Evolutionary conservation across 2,797 vertebrate species (phyloP).

Genomic region (Botia almorhae): DNA sequence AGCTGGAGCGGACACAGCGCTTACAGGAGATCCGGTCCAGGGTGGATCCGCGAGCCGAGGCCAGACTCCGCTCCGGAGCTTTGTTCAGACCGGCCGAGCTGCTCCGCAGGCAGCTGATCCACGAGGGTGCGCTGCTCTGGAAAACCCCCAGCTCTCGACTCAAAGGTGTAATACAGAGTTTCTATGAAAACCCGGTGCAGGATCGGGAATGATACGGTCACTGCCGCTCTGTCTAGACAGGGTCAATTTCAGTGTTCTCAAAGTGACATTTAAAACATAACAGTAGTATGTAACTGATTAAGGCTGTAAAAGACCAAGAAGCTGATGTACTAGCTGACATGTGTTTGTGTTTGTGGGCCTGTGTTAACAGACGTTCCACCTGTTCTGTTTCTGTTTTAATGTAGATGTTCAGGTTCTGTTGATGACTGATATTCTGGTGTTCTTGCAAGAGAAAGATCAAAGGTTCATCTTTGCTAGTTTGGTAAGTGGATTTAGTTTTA

Average conservation of each 20-base stretch:
- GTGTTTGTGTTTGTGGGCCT: slow-evolving; percentile 24
- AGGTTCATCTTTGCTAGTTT: slow-evolving; percentile 82
- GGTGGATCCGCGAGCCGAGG: slow-evolving; percentile 81
- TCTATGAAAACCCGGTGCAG: slow-evolving; percentile 1
- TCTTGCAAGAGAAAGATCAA: slow-evolving; percentile 88
- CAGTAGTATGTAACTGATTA: background rate
- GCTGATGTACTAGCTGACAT: background rate
- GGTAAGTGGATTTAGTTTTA: slow-evolving; percentile 70
- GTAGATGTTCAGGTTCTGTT: slow-evolving; percentile 82
- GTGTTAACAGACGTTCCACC: slow-evolving; percentile 56
- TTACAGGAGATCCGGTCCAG: slow-evolving; percentile 87
- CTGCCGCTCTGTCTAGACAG: too few relatives aligned
- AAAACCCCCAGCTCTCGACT: slow-evolving; percentile 84
- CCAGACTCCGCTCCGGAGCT: slow-evolving; percentile 73
- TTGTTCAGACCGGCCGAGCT: slow-evolving; percentile 86
- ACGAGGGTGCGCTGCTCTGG: slow-evolving; percentile 88
- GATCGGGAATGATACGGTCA: background rate
- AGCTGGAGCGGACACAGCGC: slow-evolving; percentile 82
- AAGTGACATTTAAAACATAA: too few relatives aligned
- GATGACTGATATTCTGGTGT: slow-evolving; percentile 82
- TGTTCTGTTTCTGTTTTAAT: slow-evolving; percentile 18
- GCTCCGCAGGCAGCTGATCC: slow-evolving; percentile 84
- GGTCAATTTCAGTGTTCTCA: too few relatives aligned
- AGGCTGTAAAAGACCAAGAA: background rate
- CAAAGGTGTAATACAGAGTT: slow-evolving; percentile 76